Conservation (phyloP, 2,888 invertebrate species). For the Drosophila algonquin region DNA sequence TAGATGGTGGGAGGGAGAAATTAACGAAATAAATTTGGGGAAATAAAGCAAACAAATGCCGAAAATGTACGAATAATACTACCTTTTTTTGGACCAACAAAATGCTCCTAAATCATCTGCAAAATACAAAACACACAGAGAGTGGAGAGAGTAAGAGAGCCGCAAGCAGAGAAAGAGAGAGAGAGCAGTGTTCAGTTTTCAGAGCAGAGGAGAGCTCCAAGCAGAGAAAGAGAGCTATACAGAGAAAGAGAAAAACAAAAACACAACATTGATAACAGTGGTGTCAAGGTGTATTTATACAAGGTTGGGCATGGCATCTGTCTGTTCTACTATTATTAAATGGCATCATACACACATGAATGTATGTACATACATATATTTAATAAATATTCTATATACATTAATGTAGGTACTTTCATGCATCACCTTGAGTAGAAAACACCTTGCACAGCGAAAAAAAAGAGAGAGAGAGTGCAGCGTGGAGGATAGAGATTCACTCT, state of each 20-base stretch:
- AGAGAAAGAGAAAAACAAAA: conserved; percentile 9
- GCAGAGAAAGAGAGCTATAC: background rate
- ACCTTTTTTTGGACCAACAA: conserved; percentile 52
- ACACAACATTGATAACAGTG: conserved; percentile 1
- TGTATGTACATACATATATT: no score
- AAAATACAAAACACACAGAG: conserved; percentile 60
- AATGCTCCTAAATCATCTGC: background rate
- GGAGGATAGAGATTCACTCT: conserved; percentile 59
- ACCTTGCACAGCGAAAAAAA: background rate
- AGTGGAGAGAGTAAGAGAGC: conserved; percentile 59
- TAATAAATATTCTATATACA: background rate
- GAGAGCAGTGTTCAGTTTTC: conserved; percentile 3
- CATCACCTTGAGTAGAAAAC: background rate
- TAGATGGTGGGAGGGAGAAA: conserved; percentile 14
- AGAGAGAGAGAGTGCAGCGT: conserved; percentile 1
- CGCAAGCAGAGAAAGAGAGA: conserved; percentile 33
- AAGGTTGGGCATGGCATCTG: background rate
- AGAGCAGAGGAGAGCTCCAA: conserved; percentile 1
- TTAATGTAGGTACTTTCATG: background rate
- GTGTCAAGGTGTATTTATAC: background rate
- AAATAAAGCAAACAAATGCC: conserved; percentile 48
- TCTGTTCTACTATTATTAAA: background rate
- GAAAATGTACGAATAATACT: conserved; percentile 26
- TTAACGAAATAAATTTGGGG: conserved; percentile 22
- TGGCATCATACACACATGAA: background rate